Percentiles rank a stretch among this genome's conserved stretches.
Evolutionary conservation across 1,140 invertebrate species (phyloP).

Genomic region (Pentalonia nigronervosa): DNA sequence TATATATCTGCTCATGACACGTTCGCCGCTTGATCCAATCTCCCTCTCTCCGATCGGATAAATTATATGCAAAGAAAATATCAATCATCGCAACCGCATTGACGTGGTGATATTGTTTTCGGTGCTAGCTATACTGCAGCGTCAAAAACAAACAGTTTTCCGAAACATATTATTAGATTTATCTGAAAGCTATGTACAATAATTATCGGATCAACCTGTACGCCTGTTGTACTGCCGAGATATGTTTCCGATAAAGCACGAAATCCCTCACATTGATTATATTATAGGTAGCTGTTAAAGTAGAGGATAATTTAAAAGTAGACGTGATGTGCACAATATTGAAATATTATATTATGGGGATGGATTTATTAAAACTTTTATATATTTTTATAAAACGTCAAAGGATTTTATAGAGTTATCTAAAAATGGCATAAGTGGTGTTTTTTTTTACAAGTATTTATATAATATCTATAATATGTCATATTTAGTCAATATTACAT

Average conservation of each 20-base stretch:
- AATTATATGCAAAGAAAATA: slow-evolving; percentile 44
- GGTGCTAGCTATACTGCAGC: too few relatives aligned
- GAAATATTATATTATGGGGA: too few relatives aligned
- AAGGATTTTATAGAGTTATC: too few relatives aligned
- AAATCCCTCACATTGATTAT: background rate
- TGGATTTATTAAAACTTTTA: too few relatives aligned
- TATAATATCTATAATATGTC: background rate
- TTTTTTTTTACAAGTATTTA: too few relatives aligned
- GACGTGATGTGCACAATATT: too few relatives aligned
- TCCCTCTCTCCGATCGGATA: background rate
- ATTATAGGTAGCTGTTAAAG: too few relatives aligned
- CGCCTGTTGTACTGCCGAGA: too few relatives aligned
- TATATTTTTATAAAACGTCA: background rate
- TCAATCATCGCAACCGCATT: slow-evolving; percentile 35
- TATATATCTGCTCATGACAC: background rate
- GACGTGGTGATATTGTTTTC: background rate
- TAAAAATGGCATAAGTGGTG: background rate
- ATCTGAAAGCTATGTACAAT: background rate
- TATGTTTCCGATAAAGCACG: background rate
- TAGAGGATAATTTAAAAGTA: too few relatives aligned
- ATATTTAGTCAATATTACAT: background rate
- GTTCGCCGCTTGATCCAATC: background rate
- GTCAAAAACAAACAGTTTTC: slow-evolving; percentile 8
- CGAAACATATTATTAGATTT: background rate
- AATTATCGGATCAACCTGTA: background rate